Percentiles rank a stretch among this genome's conserved stretches.
These are phyloP conservation scores for Diarsia mendica DNA, from an alignment of 2,888 invertebrate genomes.

Conservation along the genomic window DNA sequence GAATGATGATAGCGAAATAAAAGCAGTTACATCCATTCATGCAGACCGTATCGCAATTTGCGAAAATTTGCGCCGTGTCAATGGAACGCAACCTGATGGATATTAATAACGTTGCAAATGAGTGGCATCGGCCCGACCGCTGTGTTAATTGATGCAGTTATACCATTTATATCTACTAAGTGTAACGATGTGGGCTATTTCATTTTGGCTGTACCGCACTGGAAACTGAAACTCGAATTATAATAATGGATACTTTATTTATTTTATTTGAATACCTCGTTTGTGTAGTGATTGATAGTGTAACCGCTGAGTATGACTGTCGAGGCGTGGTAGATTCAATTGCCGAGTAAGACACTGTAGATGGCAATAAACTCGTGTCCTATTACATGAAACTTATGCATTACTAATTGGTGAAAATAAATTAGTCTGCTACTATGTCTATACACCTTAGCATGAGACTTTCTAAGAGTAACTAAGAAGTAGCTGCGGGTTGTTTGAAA, in stretches of 20 bases:
- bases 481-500: too few relatives aligned
- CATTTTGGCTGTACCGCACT: neutral
- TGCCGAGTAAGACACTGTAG: neutral
- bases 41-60: conserved; percentile 37
- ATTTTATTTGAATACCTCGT: neutral
- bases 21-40: conserved; percentile 17
- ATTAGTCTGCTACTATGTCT: neutral
- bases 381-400: neutral
- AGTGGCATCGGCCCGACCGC: conserved; percentile 52
- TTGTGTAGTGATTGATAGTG: neutral
- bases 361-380: neutral
- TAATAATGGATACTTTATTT: neutral
- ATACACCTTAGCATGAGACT: neutral
- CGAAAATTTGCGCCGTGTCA: conserved; percentile 47
- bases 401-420: neutral
- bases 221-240: neutral
- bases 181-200: conserved; percentile 2
- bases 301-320: neutral
- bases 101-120: conserved; percentile 61
- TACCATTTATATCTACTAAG: conserved; percentile 1
- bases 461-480: neutral
- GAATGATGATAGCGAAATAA: conserved; percentile 5
- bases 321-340: too few relatives aligned
- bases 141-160: conserved; percentile 49
- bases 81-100: conserved; percentile 34